Evolutionary conservation across 2,888 invertebrate genomes (phyloP).

Genomic region (Norana najaformis): DNA sequence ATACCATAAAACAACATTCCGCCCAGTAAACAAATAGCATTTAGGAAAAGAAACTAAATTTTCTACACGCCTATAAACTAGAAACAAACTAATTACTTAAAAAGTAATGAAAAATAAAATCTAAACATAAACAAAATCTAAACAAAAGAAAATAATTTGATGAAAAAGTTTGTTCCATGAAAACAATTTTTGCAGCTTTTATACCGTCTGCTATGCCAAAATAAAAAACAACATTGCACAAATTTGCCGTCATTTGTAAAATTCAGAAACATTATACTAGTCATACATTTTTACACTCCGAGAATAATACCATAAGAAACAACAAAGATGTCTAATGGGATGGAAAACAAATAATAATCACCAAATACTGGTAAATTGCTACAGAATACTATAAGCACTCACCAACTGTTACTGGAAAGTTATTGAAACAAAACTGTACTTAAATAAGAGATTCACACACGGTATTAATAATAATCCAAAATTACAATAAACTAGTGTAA

Average conservation of each 20-base stretch:
- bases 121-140: neutral
- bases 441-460: neutral
- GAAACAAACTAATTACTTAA: neutral
- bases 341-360: neutral
- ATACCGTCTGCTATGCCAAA: neutral
- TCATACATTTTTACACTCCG: neutral
- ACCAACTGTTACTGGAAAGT: conserved; percentile 13
- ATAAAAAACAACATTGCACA: neutral
- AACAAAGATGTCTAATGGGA: neutral
- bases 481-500: neutral
- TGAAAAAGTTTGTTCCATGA: neutral
- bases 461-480: neutral
- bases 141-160: neutral
- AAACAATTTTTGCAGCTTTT: neutral
- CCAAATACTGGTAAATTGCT: neutral
- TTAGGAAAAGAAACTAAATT: neutral
- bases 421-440: neutral
- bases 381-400: neutral
- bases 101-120: neutral
- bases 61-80: neutral
- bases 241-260: neutral
- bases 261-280: neutral
- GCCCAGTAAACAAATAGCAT: conserved; percentile 2
- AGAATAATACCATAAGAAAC: neutral
- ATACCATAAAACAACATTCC: neutral